Percentiles rank a stretch among this genome's conserved stretches.
These are phyloP conservation scores for Erpobdella octoculata DNA, from an alignment of 2,888 invertebrate genomes.

Conservation along the genomic window DNA sequence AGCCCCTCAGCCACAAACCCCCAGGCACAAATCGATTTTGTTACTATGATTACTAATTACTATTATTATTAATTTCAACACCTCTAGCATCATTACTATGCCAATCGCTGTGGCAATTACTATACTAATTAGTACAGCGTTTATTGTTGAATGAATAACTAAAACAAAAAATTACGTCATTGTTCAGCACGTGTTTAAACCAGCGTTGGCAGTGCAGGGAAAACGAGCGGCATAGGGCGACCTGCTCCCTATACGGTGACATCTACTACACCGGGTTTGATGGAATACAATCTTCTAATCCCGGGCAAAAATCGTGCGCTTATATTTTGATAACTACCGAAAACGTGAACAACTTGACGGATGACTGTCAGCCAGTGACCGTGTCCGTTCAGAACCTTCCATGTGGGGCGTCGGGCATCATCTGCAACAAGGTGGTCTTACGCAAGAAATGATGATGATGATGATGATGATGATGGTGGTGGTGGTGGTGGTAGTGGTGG, in stretches of 20 bases:
- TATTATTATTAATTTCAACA: too few relatives aligned
- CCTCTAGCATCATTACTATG: too few relatives aligned
- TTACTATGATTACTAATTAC: too few relatives aligned
- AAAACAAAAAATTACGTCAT: not conserved
- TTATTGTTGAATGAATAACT: not conserved
- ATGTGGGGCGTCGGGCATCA: slow-evolving; percentile 21
- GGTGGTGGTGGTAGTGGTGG: too few relatives aligned
- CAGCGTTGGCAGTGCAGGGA: slow-evolving; percentile 14
- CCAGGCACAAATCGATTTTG: not conserved
- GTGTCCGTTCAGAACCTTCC: slow-evolving; percentile 12
- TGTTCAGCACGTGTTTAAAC: slow-evolving; percentile 3
- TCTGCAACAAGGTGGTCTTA: slow-evolving; percentile 17
- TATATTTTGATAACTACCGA: not conserved
- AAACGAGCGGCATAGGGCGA: not conserved
- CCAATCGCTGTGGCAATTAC: too few relatives aligned
- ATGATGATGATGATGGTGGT: not conserved
- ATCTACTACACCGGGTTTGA: slow-evolving; percentile 17
- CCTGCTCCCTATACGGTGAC: slow-evolving; percentile 20
- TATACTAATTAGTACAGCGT: too few relatives aligned
- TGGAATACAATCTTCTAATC: slow-evolving; percentile 4
- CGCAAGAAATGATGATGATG: not conserved
- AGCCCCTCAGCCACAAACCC: not conserved
- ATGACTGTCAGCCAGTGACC: not conserved
- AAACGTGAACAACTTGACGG: not conserved
- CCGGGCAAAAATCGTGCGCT: not conserved